phyloP scores from a whole-genome alignment of 2,113 vertebrate genomes.

The Bubo blakistoni region DNA sequence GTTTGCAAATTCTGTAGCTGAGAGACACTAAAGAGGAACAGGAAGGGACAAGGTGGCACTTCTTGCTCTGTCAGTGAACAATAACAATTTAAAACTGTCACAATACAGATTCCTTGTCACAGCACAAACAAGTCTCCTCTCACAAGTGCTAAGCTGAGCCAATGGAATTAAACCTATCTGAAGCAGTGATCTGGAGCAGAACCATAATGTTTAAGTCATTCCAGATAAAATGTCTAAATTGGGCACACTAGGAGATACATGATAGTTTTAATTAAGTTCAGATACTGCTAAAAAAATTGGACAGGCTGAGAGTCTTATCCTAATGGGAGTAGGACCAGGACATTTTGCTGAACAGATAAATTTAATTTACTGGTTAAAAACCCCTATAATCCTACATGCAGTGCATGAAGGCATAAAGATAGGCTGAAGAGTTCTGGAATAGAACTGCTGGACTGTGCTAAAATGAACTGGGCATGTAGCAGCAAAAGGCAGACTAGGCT shows the following conservation, averaged over 20 bases:
- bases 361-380: background rate
- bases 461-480: background rate
- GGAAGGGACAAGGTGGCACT: background rate
- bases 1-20: background rate
- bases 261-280: background rate
- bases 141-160: background rate
- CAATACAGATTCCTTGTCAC: background rate
- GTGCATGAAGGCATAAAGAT: background rate
- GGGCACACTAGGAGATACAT: background rate
- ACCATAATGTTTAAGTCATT: background rate
- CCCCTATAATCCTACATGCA: background rate
- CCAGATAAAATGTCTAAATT: background rate
- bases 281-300: background rate
- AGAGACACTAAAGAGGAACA: background rate
- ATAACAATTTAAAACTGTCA: background rate
- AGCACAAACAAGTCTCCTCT: background rate
- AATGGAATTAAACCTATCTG: background rate
- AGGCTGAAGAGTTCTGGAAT: background rate
- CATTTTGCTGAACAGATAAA: background rate
- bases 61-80: background rate
- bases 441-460: background rate
- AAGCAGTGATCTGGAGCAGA: background rate
- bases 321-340: background rate
- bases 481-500: background rate
- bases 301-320: background rate